phyloP scores from a whole-genome alignment of 2,113 vertebrate species.

The Perccottus glenii region DNA sequence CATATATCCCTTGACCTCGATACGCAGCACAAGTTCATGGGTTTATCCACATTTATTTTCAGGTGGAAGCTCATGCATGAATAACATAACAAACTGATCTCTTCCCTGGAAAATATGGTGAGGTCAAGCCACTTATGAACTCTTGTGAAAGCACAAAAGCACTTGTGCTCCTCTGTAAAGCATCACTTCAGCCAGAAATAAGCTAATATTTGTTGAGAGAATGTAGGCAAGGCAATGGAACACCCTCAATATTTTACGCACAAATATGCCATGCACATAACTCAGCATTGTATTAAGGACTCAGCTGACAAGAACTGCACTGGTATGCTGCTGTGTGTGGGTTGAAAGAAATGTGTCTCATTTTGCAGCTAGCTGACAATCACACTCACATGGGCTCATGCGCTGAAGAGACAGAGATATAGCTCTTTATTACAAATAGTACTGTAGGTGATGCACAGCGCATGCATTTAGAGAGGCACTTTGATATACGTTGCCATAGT shows the following conservation, averaged over 20 bases:
- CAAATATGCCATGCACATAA: constrained; percentile 29
- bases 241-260: constrained; percentile 27
- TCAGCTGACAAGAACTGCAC: constrained; percentile 21
- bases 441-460: constrained; percentile 22
- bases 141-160: constrained; percentile 31
- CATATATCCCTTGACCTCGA: neutral
- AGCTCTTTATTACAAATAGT: constrained; percentile 47
- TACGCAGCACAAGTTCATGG: constrained; percentile 14
- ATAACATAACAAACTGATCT: constrained; percentile 19
- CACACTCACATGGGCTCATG: constrained; percentile 40
- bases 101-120: constrained; percentile 24
- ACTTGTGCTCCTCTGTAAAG: constrained; percentile 17
- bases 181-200: constrained; percentile 27
- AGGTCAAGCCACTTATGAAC: constrained; percentile 30
- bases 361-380: constrained; percentile 41
- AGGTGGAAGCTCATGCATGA: constrained; percentile 10
- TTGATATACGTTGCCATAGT: constrained; percentile 35
- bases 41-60: neutral
- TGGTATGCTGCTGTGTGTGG: constrained; percentile 24
- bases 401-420: constrained; percentile 30
- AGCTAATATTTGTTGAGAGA: constrained; percentile 38
- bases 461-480: constrained; percentile 42
- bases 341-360: constrained; percentile 37
- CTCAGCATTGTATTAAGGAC: constrained; percentile 24
- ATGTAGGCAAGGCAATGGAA: constrained; percentile 5